Percentiles rank a stretch among this genome's conserved stretches.
These are phyloP conservation scores for Parus major DNA, from an alignment of 2,113 vertebrate species.

Conservation along the genomic window DNA sequence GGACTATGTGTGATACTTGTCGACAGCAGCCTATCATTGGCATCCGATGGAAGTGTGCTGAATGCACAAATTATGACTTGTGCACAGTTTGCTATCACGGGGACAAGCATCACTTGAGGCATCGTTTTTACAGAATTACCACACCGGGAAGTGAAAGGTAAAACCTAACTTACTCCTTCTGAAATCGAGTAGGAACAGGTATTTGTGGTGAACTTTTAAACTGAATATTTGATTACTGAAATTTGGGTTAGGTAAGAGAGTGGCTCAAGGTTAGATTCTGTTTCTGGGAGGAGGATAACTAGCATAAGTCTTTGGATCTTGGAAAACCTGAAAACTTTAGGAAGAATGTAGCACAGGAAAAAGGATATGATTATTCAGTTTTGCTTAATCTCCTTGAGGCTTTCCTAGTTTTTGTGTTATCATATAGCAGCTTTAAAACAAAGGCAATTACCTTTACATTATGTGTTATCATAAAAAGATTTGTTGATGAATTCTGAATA, in stretches of 20 bases:
- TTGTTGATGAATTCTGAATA: not conserved
- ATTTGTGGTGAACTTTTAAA: not conserved
- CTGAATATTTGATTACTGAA: not conserved
- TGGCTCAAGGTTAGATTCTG: not conserved
- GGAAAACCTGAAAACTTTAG: not conserved
- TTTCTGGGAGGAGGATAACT: not conserved
- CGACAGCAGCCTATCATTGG: constrained; percentile 98
- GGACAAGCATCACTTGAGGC: constrained; percentile 97
- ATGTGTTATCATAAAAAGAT: not conserved
- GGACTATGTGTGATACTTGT: constrained; percentile 99
- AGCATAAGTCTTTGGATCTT: not conserved
- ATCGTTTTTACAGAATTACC: constrained; percentile 98
- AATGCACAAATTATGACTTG: constrained; percentile 98
- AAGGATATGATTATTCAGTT: not conserved
- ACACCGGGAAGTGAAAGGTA: constrained; percentile 98
- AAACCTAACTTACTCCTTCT: constrained; percentile 8
- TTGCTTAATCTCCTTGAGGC: not conserved
- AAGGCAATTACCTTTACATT: not conserved
- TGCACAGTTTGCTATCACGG: constrained; percentile 99
- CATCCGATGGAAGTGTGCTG: constrained; percentile 98
- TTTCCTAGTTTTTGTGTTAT: not conserved
- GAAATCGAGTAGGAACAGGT: not conserved
- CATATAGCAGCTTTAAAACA: not conserved
- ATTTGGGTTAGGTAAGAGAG: not conserved
- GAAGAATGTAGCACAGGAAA: not conserved